Evolutionary conservation across 2,888 invertebrate species (phyloP), one percentile per base, ranked within the genome.

Genomic region (Pseudolycoriella hygida): DNA sequence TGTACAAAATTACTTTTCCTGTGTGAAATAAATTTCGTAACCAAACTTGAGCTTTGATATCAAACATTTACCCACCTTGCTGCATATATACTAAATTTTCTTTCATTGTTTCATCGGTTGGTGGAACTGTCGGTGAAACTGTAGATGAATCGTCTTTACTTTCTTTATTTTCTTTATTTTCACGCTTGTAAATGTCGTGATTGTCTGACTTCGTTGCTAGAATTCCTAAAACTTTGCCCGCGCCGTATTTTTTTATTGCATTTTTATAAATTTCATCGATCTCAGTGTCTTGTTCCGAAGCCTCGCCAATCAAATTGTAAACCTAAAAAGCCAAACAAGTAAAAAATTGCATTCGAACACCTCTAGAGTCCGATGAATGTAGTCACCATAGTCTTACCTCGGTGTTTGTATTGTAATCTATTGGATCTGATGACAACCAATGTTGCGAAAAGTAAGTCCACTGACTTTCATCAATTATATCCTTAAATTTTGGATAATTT

Each of bases 321-420:
- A 74, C 68, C 75, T 75, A 19, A 3, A 42, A 12, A 8, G 34
- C 15, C 11, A 10, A 30, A 30, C 30, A 30, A 30, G 11, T n/a
- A n/a, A n/a, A n/a, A n/a, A n/a, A n/a, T n/a, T n/a, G n/a, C n/a
- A n/a, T n/a, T n/a, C n/a, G n/a, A n/a, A n/a, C n/a, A n/a, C n/a
- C n/a, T n/a, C n/a, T n/a, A n/a, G n/a, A n/a, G n/a, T n/a, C n/a
- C n/a, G n/a, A n/a, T n/a, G n/a, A n/a, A 43, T 39, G 5, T 38
- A 17, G 11, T 17, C 11, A 15, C 15, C 12, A 31, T 17, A 42
- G 10, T 5, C 2, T 15, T 14, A 69, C 75, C 69, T 74, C 73
- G 17, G 74, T 72, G 57, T 74, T 74, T 51, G 72, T 70, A 57
- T 71, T 74, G 53, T 71, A 68, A 52, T 72, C 72, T 54, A 71